phyloP scores from a whole-genome alignment of 2,888 invertebrate species.

The Xestia ashworthii region DNA sequence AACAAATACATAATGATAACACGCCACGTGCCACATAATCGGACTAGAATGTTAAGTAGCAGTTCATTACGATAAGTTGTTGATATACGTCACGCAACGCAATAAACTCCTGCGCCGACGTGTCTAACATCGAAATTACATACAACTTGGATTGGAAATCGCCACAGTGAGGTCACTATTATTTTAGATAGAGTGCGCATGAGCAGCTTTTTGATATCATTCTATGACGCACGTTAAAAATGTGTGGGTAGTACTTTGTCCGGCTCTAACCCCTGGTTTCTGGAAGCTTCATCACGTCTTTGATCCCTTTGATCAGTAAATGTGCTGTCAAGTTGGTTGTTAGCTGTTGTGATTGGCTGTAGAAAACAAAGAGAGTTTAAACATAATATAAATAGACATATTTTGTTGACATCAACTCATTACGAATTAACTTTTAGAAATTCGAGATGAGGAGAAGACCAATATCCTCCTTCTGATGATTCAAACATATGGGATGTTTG shows the following conservation, averaged over 20 bases:
- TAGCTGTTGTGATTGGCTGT: constrained; percentile 25
- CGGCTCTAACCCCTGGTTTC: not conserved
- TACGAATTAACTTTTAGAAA: not conserved
- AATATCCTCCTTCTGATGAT: too few relatives aligned
- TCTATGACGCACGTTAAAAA: constrained; percentile 18
- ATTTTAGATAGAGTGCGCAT: constrained; percentile 46
- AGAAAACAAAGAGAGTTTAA: constrained; percentile 4
- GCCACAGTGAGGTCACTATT: constrained; percentile 64
- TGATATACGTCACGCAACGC: constrained; percentile 68
- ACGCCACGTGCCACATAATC: constrained; percentile 63
- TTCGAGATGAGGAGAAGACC: not conserved
- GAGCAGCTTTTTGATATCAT: constrained; percentile 35
- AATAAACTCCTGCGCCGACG: constrained; percentile 66
- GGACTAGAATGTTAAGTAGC: constrained; percentile 65
- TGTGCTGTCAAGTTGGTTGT: constrained; percentile 31
- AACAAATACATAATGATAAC: constrained; percentile 73
- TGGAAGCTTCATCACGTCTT: constrained; percentile 33
- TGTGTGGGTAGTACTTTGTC: constrained; percentile 48
- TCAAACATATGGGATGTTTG: too few relatives aligned
- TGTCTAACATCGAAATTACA: constrained; percentile 68
- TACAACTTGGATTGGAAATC: constrained; percentile 60
- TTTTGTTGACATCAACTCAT: constrained; percentile 9
- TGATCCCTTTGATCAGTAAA: constrained; percentile 38
- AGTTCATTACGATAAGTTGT: constrained; percentile 63
- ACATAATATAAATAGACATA: constrained; percentile 6